phyloP scores from a whole-genome alignment of 2,797 vertebrate genomes.

The Triplophysa yarkandensis region DNA sequence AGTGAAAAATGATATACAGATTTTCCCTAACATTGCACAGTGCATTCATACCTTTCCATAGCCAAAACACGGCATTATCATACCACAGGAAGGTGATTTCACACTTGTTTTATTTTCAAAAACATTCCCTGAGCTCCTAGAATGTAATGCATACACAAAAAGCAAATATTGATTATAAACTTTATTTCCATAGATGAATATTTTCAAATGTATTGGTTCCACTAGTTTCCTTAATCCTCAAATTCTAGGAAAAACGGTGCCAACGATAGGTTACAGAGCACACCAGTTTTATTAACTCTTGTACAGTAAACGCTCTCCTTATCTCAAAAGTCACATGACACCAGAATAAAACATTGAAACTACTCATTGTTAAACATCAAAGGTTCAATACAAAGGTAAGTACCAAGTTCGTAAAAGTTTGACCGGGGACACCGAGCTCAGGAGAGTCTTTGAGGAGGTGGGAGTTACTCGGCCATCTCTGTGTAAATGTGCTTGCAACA shows the following conservation, averaged over 20 bases:
- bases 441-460: conserved; percentile 69
- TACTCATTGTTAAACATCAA: background rate
- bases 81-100: conserved; percentile 58
- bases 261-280: too few relatives aligned
- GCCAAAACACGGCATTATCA: conserved; percentile 78
- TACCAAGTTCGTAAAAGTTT: conserved; percentile 74
- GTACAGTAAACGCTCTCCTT: background rate
- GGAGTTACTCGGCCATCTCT: conserved; percentile 61
- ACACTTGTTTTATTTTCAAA: conserved; percentile 49
- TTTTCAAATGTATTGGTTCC: too few relatives aligned
- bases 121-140: conserved; percentile 48
- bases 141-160: conserved; percentile 15
- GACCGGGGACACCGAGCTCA: conserved; percentile 69
- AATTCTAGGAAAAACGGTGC: too few relatives aligned
- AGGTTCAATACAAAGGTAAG: background rate
- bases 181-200: too few relatives aligned
- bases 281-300: background rate
- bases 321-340: background rate
- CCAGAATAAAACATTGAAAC: background rate
- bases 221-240: too few relatives aligned
- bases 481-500: conserved; percentile 66
- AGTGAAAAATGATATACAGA: too few relatives aligned
- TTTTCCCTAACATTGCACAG: background rate
- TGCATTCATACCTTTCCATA: conserved; percentile 81
- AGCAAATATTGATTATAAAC: background rate